These are phyloP conservation scores for Sinodicranocentrus sp. DNA, from an alignment of 2,888 invertebrate genomes.

Conservation along the genomic window DNA sequence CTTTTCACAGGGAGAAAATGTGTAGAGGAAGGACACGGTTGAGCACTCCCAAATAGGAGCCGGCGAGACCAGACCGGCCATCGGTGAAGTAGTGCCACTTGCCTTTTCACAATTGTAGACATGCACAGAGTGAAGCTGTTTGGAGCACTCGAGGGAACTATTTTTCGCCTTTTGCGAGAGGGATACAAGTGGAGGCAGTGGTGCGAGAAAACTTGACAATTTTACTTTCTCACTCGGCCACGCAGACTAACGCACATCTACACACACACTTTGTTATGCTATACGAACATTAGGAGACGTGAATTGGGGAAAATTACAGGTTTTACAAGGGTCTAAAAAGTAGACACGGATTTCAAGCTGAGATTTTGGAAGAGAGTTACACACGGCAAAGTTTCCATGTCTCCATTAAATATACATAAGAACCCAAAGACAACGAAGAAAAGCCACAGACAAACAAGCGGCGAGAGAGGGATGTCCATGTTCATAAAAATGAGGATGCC, in stretches of 20 bases:
- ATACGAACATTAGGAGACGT: background rate
- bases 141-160: conserved; percentile 60
- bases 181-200: conserved; percentile 37
- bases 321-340: conserved; percentile 5
- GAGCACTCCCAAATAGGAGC: conserved; percentile 47
- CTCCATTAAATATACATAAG: conserved; percentile 44
- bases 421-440: background rate
- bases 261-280: no score
- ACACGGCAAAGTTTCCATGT: background rate
- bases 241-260: no score
- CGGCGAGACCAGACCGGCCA: conserved; percentile 12
- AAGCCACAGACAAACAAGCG: conserved; percentile 2
- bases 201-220: conserved; percentile 65
- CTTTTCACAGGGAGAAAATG: no score
- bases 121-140: conserved; percentile 7
- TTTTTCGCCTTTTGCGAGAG: conserved; percentile 41
- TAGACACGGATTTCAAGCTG: background rate
- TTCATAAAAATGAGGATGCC: conserved; percentile 18
- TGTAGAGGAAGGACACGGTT: conserved; percentile 55
- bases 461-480: conserved; percentile 10
- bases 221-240: conserved; percentile 37
- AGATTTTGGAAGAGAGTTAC: background rate
- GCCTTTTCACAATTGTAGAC: no score
- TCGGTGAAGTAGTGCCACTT: no score
- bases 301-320: conserved; percentile 10